Conservation (phyloP, 2,888 invertebrate species). For the Eupithecia insigniata region DNA sequence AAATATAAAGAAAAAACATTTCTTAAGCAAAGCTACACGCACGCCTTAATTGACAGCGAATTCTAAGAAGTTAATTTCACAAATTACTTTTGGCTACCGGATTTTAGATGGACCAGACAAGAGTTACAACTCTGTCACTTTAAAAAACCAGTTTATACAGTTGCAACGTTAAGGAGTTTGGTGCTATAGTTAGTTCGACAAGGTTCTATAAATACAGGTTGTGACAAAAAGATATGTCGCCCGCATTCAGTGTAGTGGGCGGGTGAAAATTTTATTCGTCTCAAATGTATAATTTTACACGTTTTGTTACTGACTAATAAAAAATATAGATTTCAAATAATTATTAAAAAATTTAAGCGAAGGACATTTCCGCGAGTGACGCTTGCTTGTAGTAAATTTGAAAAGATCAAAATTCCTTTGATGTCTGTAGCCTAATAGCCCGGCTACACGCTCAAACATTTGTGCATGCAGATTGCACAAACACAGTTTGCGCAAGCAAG, state of each 20-base stretch:
- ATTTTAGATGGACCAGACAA: slow-evolving; percentile 70
- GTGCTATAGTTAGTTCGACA: slow-evolving; percentile 54
- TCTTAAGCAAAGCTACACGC: slow-evolving; percentile 41
- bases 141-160: slow-evolving; percentile 32
- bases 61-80: slow-evolving; percentile 85
- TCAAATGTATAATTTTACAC: slow-evolving; percentile 45
- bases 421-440: too few relatives aligned
- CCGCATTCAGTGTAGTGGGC: slow-evolving; percentile 62
- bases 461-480: too few relatives aligned
- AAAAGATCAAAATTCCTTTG: too few relatives aligned
- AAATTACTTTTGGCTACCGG: slow-evolving; percentile 83
- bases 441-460: too few relatives aligned
- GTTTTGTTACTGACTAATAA: not conserved
- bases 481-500: too few relatives aligned
- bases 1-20: slow-evolving; percentile 10
- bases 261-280: slow-evolving; percentile 58
- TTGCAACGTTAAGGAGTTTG: not conserved
- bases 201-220: slow-evolving; percentile 62
- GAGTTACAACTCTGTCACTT: slow-evolving; percentile 61
- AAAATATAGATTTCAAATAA: not conserved
- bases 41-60: slow-evolving; percentile 78
- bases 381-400: too few relatives aligned
- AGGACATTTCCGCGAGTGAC: too few relatives aligned
- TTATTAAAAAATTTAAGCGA: too few relatives aligned
- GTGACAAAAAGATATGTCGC: slow-evolving; percentile 61